phyloP scores from a whole-genome alignment of 2,113 vertebrate genomes.

The Murina feae region DNA sequence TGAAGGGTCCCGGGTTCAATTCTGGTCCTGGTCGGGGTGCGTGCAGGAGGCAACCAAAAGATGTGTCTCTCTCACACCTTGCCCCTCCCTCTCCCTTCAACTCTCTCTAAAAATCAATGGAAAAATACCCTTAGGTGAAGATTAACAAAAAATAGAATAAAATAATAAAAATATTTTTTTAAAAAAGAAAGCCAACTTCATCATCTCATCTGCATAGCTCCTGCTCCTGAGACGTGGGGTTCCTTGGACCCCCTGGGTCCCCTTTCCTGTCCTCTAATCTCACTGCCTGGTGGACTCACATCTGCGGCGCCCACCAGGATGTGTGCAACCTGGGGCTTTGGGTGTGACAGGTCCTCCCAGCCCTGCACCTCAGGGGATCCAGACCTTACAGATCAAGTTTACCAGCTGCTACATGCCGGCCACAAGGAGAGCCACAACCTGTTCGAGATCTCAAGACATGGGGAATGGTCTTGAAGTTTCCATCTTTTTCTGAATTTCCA shows the following conservation, averaged over 20 bases:
- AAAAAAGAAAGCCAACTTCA: too few species aligned
- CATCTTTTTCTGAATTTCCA: background rate
- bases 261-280: background rate
- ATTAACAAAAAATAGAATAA: too few species aligned
- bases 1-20: too few species aligned
- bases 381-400: background rate
- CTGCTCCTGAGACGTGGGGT: background rate
- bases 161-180: too few species aligned
- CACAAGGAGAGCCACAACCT: background rate
- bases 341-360: background rate
- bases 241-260: background rate
- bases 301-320: background rate
- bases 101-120: too few species aligned
- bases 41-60: too few species aligned
- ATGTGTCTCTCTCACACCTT: too few species aligned
- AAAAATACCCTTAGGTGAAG: too few species aligned
- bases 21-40: too few species aligned
- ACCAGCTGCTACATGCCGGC: background rate
- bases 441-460: background rate
- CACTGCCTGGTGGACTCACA: background rate
- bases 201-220: background rate
- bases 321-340: background rate
- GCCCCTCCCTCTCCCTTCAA: too few species aligned
- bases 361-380: background rate
- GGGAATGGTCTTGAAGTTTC: background rate